Evolutionary conservation across 2,888 invertebrate genomes (phyloP), one percentile per base, ranked within the genome.

Genomic region (Tiphia femorata): DNA sequence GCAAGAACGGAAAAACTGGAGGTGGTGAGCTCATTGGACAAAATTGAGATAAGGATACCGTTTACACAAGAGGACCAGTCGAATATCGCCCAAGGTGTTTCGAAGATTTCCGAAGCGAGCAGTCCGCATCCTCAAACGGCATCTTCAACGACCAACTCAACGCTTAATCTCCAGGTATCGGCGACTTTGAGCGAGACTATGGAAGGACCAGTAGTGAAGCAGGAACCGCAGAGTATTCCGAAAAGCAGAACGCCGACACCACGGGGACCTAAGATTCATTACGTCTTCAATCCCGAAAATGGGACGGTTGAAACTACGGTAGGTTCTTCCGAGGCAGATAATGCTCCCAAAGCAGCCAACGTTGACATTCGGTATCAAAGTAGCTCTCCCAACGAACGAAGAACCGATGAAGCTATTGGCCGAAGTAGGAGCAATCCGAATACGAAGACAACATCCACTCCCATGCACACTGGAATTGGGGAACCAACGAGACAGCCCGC

Each of bases 1-100:
- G 61, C 63, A 8, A 60, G 62, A 25, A 49, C 62, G 0, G 57
- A 65, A 1, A 54, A 58, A 27, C n/a, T 78, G 16, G 68, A 68
- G 8, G 62, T 75, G 0, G 21, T 71, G 5, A 70, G 67, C 29
- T 64, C 70, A 6, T 46, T 52, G 6, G 73, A 70, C 8, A 73
- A 68, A 37, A 62, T 76, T 3, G 76, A 79, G 30, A 72, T 78
- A 23, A 59, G 62, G 19, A 53, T 70, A 19, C 70, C 70, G 1
- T 53, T 58, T 14, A 14, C 49, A 17, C 51, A 44, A 19, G 17
- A 43, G 12, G 0, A 17, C 5, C 2, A 29, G 14, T 1, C 51
- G 16, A 17, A 4, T 5, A 1, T 40, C 8, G 49, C 40, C 0
- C 49, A 55, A 0, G 42, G 62, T 2, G 33, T 12, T 4, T n/a